Percentiles rank a stretch among this genome's conserved stretches.
Evolutionary conservation across 1,140 invertebrate genomes (phyloP).

Genomic region (Amphibalanus amphitrite): DNA sequence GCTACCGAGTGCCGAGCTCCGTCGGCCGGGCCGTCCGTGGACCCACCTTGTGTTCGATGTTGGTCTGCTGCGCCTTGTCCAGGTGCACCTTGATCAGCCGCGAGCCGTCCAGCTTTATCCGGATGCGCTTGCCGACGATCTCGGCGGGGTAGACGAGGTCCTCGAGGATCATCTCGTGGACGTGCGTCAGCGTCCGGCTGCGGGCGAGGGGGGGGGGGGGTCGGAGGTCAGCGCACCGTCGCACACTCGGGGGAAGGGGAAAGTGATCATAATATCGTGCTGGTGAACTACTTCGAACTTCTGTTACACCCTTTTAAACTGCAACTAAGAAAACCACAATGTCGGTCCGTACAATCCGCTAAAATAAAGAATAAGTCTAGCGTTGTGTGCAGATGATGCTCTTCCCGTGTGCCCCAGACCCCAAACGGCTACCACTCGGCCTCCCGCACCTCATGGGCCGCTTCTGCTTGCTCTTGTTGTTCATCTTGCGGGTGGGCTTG

Average conservation of each 20-base stretch:
- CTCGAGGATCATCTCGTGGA: slow-evolving; percentile 92
- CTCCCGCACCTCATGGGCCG: slow-evolving; percentile 66
- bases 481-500: slow-evolving; percentile 91
- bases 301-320: too few relatives aligned
- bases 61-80: slow-evolving; percentile 96
- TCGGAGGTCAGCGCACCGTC: not conserved
- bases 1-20: slow-evolving; percentile 4
- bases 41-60: slow-evolving; percentile 94
- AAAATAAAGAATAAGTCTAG: too few relatives aligned
- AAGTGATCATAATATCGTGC: too few relatives aligned
- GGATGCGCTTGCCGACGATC: slow-evolving; percentile 95
- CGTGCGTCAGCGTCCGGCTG: slow-evolving; percentile 84
- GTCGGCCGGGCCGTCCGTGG: not conserved
- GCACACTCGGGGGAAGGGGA: slow-evolving; percentile 8
- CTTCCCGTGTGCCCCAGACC: too few relatives aligned
- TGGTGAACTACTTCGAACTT: too few relatives aligned
- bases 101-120: slow-evolving; percentile 87
- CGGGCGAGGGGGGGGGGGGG: slow-evolving; percentile 17
- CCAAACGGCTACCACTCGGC: too few relatives aligned
- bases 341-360: too few relatives aligned
- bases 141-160: slow-evolving; percentile 98
- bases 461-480: slow-evolving; percentile 91
- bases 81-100: slow-evolving; percentile 95
- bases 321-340: too few relatives aligned
- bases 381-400: too few relatives aligned